Evolutionary conservation across 2,113 vertebrate species (phyloP), one percentile per base, ranked within the genome.

Genomic region (Pseudorhombus dupliciocellatus): DNA sequence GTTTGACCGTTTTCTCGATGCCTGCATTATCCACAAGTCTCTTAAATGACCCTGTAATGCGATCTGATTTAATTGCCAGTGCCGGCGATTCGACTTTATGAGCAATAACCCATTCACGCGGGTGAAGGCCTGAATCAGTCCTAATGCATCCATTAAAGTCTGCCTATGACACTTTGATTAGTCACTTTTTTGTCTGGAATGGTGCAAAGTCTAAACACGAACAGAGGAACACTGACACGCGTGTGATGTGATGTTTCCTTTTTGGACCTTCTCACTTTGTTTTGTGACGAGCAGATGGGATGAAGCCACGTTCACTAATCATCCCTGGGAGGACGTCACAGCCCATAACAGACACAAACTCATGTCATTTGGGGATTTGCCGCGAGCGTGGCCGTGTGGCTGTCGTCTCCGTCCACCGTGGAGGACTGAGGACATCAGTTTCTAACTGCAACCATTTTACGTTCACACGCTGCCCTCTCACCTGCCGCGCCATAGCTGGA

Each of bases 81-180:
- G 70, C 79, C 71, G 75, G 74, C 64, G 66, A 88, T 83, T 88
- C 65, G 74, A 71, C 78, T 90, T 87, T 87, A 84, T 85, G 87
- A 92, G 87, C 80, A 88, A 88, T 84, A 87, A 86, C 85, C 89
- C 81, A 52, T 80, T 91, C 87, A 85, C 83, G 82, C 88, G 78
- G 51, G 77, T 79, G 84, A 28, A 20, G 8, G 26, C 10, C 37
- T 67, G 74, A 86, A 89, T 91, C 88, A 87, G 81, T 88, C 78
- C 83, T 89, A 92, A 91, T 90, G 84, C 81, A 87, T 87, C 86
- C 83, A 89, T 90, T 92, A 92, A 89, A 89, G 83, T 87, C 89
- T 85, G 76, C 68, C 79, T 79, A 50, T 85, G 87, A 88, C 86
- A 87, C 88, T 84, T 80, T 86, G 88, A 92, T 91, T 86, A 87